Base-by-base conservation (phyloP, 1,140 invertebrate species). In the Protaetia brevitarsis region DNA sequence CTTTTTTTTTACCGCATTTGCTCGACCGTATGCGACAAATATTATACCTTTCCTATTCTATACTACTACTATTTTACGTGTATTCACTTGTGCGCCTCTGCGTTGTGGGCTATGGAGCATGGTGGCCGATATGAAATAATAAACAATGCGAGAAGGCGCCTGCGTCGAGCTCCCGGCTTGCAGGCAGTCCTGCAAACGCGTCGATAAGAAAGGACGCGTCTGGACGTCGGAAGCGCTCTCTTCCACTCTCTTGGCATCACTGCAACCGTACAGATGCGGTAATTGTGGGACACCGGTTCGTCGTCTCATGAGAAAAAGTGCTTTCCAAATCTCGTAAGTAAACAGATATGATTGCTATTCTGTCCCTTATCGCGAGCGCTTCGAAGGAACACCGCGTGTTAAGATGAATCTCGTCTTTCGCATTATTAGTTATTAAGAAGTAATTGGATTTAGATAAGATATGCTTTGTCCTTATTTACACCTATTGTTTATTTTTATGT, bases 101-200 rank as follows among this genome's bases (percentile, higher is more conserved):
- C 19, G 41, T 51, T 51, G 26, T 51, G 19, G 19, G 7, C 26
- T 10, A 10, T 4, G 41, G 6, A 51, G 41, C 41, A 70, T 68
- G n/a, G 67, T 65, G 45, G 63, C 67, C 66, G 67, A 67, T 67
- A 70, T 68, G 67, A 70, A 69, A 72, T 71, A 71, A 72, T 69
- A 70, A 72, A 72, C 66, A 69, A 69, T 69, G 69, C 67, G 67
- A 66, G 63, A 72, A 64, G 37, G 65, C 69, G 71, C 71, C 56
- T 65, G 71, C 68, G 71, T 64, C 59, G 51, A 56, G 58, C 61
- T 60, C 64, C 67, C 71, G 64, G 71, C 69, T 62, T 71, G 65
- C 36, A 60, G 37, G 58, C 67, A 71, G 69, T 71, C 66, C 60
- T 62, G 68, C 64, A n/a, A 66, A 29, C 51, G 68, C 63, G 68